These are phyloP conservation scores for Rhorus exstirpatorius DNA, from an alignment of 2,888 invertebrate species.

Conservation along the genomic window DNA sequence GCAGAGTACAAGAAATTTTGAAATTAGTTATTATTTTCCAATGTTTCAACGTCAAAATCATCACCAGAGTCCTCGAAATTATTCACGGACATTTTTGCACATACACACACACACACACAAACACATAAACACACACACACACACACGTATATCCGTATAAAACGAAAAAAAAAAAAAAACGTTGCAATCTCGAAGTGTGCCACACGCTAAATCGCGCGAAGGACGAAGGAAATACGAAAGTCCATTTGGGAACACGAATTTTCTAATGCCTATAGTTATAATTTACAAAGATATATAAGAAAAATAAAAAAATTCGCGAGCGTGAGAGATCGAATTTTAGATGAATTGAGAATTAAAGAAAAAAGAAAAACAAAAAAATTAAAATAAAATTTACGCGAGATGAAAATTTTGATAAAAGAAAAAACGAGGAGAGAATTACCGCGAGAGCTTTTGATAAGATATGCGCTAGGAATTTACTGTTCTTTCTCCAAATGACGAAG, in stretches of 20 bases:
- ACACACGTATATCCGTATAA: neutral
- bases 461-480: conserved; percentile 38
- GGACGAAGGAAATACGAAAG: conserved; percentile 67
- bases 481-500: conserved; percentile 1
- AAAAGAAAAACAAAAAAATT: conserved; percentile 13
- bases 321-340: conserved; percentile 47
- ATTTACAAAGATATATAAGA: conserved; percentile 45
- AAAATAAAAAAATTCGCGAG: conserved; percentile 28
- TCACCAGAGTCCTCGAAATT: too few species aligned
- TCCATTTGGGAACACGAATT: conserved; percentile 69
- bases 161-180: conserved; percentile 21
- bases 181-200: conserved; percentile 38
- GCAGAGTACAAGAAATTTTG: too few species aligned
- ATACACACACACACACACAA: too few species aligned
- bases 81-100: neutral
- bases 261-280: conserved; percentile 67
- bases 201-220: conserved; percentile 50
- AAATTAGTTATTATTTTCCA: too few species aligned
- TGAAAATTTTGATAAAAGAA: conserved; percentile 12
- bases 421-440: neutral
- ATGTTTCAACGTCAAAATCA: too few species aligned
- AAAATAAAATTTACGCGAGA: neutral
- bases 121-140: too few species aligned
- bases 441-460: conserved; percentile 53
- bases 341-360: conserved; percentile 4